phyloP scores from a whole-genome alignment of 2,888 invertebrate species.

The Xylocampa areola region DNA sequence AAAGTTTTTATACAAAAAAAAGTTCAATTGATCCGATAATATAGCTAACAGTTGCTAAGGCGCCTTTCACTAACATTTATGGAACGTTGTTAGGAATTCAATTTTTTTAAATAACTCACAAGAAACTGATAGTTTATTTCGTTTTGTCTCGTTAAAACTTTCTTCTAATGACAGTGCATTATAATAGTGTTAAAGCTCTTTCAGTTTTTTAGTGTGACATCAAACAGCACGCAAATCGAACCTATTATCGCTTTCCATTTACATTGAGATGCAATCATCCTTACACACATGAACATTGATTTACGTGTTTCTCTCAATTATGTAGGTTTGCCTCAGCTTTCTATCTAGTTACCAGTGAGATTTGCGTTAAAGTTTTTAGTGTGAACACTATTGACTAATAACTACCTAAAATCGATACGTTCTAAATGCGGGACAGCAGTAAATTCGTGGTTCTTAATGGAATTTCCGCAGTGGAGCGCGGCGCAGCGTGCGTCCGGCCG shows the following conservation, averaged over 20 bases:
- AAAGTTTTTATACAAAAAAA: no score
- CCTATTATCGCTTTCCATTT: conserved; percentile 35
- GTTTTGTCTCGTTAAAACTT: conserved; percentile 40
- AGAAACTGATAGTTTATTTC: conserved; percentile 12
- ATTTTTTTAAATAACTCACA: conserved; percentile 57
- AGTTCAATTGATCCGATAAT: conserved; percentile 29
- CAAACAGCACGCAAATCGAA: conserved; percentile 15
- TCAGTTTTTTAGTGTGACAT: conserved; percentile 29
- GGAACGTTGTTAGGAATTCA: conserved; percentile 45
- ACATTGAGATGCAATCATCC: conserved; percentile 27
- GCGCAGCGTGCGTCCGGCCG: conserved; percentile 63
- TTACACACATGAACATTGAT: conserved; percentile 24
- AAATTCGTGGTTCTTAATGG: conserved; percentile 82
- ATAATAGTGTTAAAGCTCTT: conserved; percentile 13
- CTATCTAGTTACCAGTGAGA: conserved; percentile 21
- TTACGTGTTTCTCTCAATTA: conserved; percentile 34
- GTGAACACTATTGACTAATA: conserved; percentile 54
- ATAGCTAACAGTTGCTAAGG: conserved; percentile 33
- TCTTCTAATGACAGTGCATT: conserved; percentile 36
- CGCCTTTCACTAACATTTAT: conserved; percentile 64
- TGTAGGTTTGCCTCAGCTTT: conserved; percentile 29
- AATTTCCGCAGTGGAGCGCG: conserved; percentile 79
- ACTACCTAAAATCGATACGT: conserved; percentile 67
- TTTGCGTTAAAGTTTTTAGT: conserved; percentile 18
- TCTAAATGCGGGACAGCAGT: conserved; percentile 68